Evolutionary conservation across 2,888 invertebrate species (phyloP).

Genomic region (Eremobia ochroleuca): DNA sequence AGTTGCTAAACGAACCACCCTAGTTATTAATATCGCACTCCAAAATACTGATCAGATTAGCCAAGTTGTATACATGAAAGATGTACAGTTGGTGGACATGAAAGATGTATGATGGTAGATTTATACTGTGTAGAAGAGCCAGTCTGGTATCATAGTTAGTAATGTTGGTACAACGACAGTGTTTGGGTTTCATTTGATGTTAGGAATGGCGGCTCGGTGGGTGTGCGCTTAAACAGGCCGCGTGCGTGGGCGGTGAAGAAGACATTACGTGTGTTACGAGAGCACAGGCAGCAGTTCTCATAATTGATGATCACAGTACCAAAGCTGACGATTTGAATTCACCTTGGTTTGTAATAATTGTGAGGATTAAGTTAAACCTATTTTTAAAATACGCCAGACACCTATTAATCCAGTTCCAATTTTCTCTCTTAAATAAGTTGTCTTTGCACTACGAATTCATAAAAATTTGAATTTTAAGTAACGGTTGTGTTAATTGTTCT

Average conservation of each 20-base stretch:
- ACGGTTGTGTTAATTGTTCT: slow-evolving; percentile 18
- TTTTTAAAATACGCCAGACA: background rate
- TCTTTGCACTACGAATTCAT: background rate
- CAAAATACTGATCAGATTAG: slow-evolving; percentile 32
- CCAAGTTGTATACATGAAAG: slow-evolving; percentile 15
- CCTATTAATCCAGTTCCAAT: background rate
- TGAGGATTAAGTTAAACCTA: background rate
- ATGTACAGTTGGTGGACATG: slow-evolving; percentile 24
- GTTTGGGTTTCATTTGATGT: slow-evolving; percentile 25
- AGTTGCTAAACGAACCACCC: slow-evolving; percentile 18
- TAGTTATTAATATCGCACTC: slow-evolving; percentile 34
- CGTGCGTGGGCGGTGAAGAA: slow-evolving; percentile 57
- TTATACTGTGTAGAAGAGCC: slow-evolving; percentile 12
- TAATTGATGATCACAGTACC: slow-evolving; percentile 28
- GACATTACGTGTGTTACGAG: slow-evolving; percentile 53
- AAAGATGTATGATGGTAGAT: slow-evolving; percentile 31
- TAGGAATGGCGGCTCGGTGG: slow-evolving; percentile 38
- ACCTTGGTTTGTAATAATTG: background rate
- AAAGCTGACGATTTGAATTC: slow-evolving; percentile 7
- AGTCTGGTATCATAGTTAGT: slow-evolving; percentile 14
- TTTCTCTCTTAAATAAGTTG: background rate
- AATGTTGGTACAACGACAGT: slow-evolving; percentile 9
- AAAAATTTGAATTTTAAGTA: background rate
- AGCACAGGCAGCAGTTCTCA: slow-evolving; percentile 13
- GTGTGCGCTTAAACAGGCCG: slow-evolving; percentile 32